Evolutionary conservation across 2,797 vertebrate genomes (phyloP).

Genomic region (Gymnoscopelus microlampas): DNA sequence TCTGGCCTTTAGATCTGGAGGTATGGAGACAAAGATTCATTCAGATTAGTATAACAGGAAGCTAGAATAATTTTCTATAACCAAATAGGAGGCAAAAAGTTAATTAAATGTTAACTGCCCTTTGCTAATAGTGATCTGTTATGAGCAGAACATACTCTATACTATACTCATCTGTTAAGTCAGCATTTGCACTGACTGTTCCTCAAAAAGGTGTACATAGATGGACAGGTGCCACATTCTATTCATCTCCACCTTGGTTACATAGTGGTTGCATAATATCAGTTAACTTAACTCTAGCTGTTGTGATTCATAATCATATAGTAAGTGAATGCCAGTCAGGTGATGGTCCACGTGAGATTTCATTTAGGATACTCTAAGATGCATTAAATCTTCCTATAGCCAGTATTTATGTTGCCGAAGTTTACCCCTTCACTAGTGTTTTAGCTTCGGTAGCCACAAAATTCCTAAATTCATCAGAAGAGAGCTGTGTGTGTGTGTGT

Average conservation of each 20-base stretch:
- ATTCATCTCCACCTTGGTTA: conserved; percentile 10
- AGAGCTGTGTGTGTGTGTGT: background rate
- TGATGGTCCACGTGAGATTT: background rate
- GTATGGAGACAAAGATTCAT: background rate
- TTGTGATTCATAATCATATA: conserved; percentile 28
- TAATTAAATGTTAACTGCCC: background rate
- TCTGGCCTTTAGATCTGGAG: background rate
- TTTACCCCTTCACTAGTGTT: too few relatives aligned
- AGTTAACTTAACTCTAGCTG: conserved; percentile 11
- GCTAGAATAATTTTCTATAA: background rate
- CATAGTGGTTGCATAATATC: conserved; percentile 43
- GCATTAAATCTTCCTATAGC: too few relatives aligned
- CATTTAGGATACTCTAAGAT: too few relatives aligned
- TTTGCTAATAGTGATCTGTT: conserved; percentile 1
- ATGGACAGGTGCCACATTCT: conserved; percentile 43
- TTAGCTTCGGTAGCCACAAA: too few relatives aligned
- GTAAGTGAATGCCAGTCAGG: conserved; percentile 2
- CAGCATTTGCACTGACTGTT: conserved; percentile 32
- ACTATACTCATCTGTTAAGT: conserved; percentile 25
- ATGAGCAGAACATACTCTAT: conserved; percentile 7
- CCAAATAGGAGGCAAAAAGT: background rate
- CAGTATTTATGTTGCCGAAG: too few relatives aligned
- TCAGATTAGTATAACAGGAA: conserved; percentile 15
- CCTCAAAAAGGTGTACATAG: conserved; percentile 20
- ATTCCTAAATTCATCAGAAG: conserved; percentile 22